These are phyloP conservation scores for Brachionus manjavacas DNA, from an alignment of 1,140 invertebrate species.

Conservation along the genomic window DNA sequence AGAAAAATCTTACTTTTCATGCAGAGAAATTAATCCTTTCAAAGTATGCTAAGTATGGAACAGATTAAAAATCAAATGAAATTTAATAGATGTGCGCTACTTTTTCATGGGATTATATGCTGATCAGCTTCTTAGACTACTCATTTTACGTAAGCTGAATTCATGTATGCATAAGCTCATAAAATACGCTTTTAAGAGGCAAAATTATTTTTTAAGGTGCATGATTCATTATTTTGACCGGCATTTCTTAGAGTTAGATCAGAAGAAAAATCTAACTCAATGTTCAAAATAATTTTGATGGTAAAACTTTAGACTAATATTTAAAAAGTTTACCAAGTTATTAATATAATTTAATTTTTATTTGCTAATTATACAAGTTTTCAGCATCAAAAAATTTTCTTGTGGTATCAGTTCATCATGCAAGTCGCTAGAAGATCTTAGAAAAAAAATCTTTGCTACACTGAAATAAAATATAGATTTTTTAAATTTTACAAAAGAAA, in stretches of 20 bases:
- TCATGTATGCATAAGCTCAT: not conserved
- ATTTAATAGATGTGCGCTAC: slow-evolving; percentile 9
- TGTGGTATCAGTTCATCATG: too few species aligned
- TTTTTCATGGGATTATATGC: not conserved
- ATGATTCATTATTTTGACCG: not conserved
- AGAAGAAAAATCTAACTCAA: not conserved
- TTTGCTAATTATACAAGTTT: too few species aligned
- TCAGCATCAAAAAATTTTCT: too few species aligned
- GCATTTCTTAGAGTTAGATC: not conserved
- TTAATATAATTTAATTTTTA: too few species aligned
- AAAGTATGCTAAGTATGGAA: slow-evolving; percentile 31
- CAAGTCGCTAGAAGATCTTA: too few species aligned
- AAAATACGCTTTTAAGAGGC: not conserved
- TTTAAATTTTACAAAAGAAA: too few species aligned
- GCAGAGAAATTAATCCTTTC: not conserved
- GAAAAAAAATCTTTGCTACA: too few species aligned
- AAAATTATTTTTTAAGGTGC: not conserved
- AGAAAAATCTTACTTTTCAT: not conserved
- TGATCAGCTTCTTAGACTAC: not conserved
- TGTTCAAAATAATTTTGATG: not conserved
- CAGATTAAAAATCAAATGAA: slow-evolving; percentile 16
- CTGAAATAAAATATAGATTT: too few species aligned
- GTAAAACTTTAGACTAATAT: too few species aligned
- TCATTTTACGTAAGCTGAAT: slow-evolving; percentile 7
- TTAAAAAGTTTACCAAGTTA: too few species aligned